Percentiles rank a stretch among this genome's conserved stretches.
phyloP scores from a whole-genome alignment of 2,888 invertebrate genomes.

The Kuschelorhynchus macadamiae region DNA sequence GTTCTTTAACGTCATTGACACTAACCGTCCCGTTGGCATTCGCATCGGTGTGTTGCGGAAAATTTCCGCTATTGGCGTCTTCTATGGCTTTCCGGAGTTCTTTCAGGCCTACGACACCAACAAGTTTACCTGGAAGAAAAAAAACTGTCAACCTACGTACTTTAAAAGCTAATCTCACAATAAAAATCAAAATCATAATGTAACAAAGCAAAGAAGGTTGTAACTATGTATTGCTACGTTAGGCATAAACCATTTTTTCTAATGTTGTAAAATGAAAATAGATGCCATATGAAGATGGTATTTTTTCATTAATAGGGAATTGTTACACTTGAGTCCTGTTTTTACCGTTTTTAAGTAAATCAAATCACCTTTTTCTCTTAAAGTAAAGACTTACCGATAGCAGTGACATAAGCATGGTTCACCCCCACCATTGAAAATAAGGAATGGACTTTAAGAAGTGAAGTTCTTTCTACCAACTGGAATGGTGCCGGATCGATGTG shows the following conservation, averaged over 20 bases:
- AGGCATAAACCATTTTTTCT: too few species aligned
- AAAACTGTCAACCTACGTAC: too few species aligned
- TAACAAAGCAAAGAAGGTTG: too few species aligned
- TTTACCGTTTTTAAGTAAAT: too few species aligned
- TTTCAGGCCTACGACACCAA: conserved; percentile 95
- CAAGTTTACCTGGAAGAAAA: conserved; percentile 75
- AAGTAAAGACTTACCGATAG: conserved; percentile 87
- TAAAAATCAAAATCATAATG: too few species aligned
- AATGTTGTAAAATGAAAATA: too few species aligned
- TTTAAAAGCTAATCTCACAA: too few species aligned
- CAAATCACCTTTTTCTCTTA: too few species aligned
- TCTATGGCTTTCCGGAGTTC: conserved; percentile 93
- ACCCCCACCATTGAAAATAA: conserved; percentile 99
- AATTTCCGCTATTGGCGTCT: conserved; percentile 86
- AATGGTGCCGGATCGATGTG: conserved; percentile 98
- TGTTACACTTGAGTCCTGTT: too few species aligned
- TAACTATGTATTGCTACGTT: too few species aligned
- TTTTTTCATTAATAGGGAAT: too few species aligned
- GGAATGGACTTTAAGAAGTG: conserved; percentile 93
- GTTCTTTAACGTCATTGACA: conserved; percentile 51
- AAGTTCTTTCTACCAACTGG: conserved; percentile 95
- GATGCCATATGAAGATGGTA: too few species aligned
- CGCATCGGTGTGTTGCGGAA: conserved; percentile 64
- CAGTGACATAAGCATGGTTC: conserved; percentile 97
- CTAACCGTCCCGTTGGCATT: conserved; percentile 48